Evolutionary conservation across 2,797 vertebrate species (phyloP).

Genomic region (Diplodus puntazzo): DNA sequence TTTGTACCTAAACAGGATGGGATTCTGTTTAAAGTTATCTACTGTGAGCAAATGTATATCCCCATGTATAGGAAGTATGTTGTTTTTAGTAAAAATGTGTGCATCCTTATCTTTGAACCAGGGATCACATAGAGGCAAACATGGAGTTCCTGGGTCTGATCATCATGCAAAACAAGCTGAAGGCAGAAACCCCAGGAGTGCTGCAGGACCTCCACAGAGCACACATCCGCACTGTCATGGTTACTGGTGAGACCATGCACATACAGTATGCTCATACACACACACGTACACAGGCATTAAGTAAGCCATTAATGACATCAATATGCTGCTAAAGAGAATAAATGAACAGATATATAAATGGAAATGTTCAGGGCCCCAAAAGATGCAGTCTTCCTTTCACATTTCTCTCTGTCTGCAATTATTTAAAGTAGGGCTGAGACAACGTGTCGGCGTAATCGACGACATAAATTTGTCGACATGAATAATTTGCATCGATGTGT

Average conservation of each 20-base stretch:
- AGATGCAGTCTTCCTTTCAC: not conserved
- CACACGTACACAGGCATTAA: not conserved
- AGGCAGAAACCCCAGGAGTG: constrained; percentile 93
- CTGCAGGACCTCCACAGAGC: constrained; percentile 93
- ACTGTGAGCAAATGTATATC: not conserved
- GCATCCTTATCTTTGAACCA: constrained; percentile 60
- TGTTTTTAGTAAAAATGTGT: constrained; percentile 6
- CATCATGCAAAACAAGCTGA: constrained; percentile 99
- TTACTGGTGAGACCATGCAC: constrained; percentile 87
- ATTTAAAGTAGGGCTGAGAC: too few species aligned
- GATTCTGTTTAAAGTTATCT: not conserved
- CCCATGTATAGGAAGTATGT: not conserved
- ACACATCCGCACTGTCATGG: constrained; percentile 97
- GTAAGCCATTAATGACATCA: not conserved
- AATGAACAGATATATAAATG: not conserved
- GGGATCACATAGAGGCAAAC: constrained; percentile 94
- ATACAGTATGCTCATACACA: not conserved
- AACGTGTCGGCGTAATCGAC: too few species aligned
- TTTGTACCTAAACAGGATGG: not conserved
- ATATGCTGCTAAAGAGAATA: not conserved
- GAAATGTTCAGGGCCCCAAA: not conserved
- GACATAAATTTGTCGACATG: too few species aligned
- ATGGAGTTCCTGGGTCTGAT: constrained; percentile 98
- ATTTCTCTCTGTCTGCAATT: constrained; percentile 1
- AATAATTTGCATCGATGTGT: too few species aligned